Percentiles rank a stretch among this genome's conserved stretches.
phyloP scores from a whole-genome alignment of 2,113 vertebrate species.

The Engraulis encrasicolus region DNA sequence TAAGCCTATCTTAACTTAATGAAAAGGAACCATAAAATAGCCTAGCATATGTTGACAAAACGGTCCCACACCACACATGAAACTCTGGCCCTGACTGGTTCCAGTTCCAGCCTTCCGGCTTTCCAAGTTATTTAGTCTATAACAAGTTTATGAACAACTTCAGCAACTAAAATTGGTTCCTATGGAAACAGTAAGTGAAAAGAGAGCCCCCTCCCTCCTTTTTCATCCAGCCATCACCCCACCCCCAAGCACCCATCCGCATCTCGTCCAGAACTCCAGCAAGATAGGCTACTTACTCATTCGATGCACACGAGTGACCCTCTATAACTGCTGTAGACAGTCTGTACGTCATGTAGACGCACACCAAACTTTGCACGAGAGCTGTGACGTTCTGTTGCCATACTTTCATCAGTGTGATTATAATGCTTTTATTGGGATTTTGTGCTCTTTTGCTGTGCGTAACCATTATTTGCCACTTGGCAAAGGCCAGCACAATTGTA shows the following conservation, averaged over 20 bases:
- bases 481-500: too few species aligned
- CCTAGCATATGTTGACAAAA: too few species aligned
- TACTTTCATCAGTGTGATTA: too few species aligned
- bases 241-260: slow-evolving; percentile 16
- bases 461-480: too few species aligned
- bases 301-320: neutral
- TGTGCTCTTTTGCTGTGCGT: too few species aligned
- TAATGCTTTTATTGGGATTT: too few species aligned
- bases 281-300: slow-evolving; percentile 10
- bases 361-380: too few species aligned
- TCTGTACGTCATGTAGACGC: neutral
- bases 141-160: slow-evolving; percentile 50
- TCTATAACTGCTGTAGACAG: neutral
- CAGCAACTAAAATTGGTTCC: slow-evolving; percentile 59
- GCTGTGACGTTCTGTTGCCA: too few species aligned
- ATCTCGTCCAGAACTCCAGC: slow-evolving; percentile 26
- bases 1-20: neutral
- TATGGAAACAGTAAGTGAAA: slow-evolving; percentile 65
- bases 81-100: too few species aligned
- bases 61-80: too few species aligned
- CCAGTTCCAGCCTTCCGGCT: too few species aligned
- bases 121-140: slow-evolving; percentile 21
- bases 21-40: neutral
- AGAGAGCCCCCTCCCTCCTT: slow-evolving; percentile 57
- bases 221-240: slow-evolving; percentile 44